Evolutionary conservation across 2,888 invertebrate genomes (phyloP).

Genomic region (Chymomyza caudatula): DNA sequence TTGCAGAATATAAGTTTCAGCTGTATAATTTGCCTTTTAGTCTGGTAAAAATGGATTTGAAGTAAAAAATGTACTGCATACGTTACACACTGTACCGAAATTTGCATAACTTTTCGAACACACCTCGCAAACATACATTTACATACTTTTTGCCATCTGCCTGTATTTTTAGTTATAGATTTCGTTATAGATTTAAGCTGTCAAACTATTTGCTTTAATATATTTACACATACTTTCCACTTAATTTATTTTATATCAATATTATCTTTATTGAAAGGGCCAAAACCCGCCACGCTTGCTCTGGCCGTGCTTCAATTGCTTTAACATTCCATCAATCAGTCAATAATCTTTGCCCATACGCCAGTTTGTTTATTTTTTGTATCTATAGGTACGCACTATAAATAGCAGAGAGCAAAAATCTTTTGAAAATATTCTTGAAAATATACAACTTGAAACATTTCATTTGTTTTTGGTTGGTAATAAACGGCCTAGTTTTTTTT

Average conservation of each 20-base stretch:
- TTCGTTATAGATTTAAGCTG: neutral
- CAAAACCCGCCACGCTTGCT: neutral
- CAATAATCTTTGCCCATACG: conserved; percentile 42
- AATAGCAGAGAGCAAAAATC: conserved; percentile 28
- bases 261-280: neutral
- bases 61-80: no score
- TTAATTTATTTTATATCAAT: neutral
- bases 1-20: no score
- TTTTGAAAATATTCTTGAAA: conserved; percentile 5
- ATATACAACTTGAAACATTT: conserved; percentile 33
- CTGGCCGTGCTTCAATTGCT: neutral
- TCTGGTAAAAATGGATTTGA: no score
- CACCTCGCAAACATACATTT: no score
- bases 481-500: conserved; percentile 44
- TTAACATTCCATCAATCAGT: conserved; percentile 24
- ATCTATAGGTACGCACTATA: conserved; percentile 36
- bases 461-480: neutral
- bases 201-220: neutral
- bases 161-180: no score
- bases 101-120: no score
- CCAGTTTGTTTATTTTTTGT: neutral
- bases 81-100: no score
- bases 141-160: neutral
- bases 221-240: neutral
- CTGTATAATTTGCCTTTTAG: no score